Evolutionary conservation across 2,113 vertebrate genomes (phyloP).

Genomic region (Tragelaphus strepsiceros): DNA sequence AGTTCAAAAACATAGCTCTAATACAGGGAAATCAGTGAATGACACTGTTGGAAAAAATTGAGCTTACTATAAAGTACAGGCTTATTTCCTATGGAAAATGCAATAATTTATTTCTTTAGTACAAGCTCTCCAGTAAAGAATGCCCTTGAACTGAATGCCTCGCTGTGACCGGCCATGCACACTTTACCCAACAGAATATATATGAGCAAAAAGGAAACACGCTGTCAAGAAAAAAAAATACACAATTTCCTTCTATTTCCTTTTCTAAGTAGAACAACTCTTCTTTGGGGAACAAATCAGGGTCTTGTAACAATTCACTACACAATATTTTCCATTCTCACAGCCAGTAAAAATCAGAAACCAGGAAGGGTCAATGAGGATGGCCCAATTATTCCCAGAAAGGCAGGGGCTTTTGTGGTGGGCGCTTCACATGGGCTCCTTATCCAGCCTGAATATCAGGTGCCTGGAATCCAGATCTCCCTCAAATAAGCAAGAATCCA

Average conservation of each 20-base stretch:
- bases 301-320: slow-evolving; percentile 31
- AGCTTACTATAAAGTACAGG: slow-evolving; percentile 33
- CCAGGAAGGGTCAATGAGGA: neutral
- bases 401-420: neutral
- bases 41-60: slow-evolving; percentile 35
- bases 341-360: slow-evolving; percentile 36
- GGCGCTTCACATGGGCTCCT: neutral
- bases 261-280: neutral
- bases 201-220: slow-evolving; percentile 49
- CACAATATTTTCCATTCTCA: slow-evolving; percentile 1
- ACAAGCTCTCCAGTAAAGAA: slow-evolving; percentile 49
- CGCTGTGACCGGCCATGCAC: neutral
- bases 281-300: slow-evolving; percentile 43
- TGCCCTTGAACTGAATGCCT: neutral
- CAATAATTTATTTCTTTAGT: slow-evolving; percentile 54
- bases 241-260: slow-evolving; percentile 58
- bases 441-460: slow-evolving; percentile 30
- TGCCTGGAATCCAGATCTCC: neutral
- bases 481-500: neutral
- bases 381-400: neutral
- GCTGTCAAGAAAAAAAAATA: slow-evolving; percentile 60
- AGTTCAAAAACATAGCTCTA: slow-evolving; percentile 17
- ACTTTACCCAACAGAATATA: slow-evolving; percentile 35
- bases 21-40: slow-evolving; percentile 10
- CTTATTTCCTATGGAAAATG: slow-evolving; percentile 26